These are phyloP conservation scores for Heliconius charithonia DNA, from an alignment of 2,888 invertebrate genomes.

Conservation along the genomic window DNA sequence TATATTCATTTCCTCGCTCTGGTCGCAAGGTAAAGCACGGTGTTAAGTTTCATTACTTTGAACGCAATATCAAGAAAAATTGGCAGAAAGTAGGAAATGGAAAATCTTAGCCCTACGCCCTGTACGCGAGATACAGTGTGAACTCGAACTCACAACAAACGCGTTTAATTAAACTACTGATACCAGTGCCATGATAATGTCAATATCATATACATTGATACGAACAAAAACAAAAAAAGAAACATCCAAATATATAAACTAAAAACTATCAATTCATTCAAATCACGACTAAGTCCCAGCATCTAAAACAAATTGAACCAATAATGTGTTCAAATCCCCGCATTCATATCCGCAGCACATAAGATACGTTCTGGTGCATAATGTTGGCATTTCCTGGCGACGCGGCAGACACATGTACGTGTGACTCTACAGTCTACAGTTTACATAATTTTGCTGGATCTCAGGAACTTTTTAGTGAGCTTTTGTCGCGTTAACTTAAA, in stretches of 20 bases:
- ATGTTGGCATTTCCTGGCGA: slow-evolving; percentile 1
- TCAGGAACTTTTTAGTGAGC: slow-evolving; percentile 16
- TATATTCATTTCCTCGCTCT: neutral
- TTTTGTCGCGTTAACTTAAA: slow-evolving; percentile 16
- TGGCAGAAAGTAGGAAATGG: too few relatives aligned
- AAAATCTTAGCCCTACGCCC: too few relatives aligned
- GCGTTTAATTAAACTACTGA: too few relatives aligned
- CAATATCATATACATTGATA: too few relatives aligned
- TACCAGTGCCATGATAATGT: neutral
- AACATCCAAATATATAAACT: neutral
- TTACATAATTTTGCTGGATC: slow-evolving; percentile 27
- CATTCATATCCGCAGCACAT: slow-evolving; percentile 17
- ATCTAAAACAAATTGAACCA: slow-evolving; percentile 19
- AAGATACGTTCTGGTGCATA: slow-evolving; percentile 6
- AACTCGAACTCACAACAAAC: too few relatives aligned
- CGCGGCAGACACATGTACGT: slow-evolving; percentile 10
- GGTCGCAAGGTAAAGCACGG: neutral
- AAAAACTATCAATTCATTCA: neutral
- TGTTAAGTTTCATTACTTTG: too few relatives aligned
- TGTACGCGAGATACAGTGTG: too few relatives aligned
- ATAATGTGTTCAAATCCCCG: slow-evolving; percentile 22
- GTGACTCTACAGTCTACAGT: slow-evolving; percentile 14
- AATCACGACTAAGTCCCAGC: neutral
- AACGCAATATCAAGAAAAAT: too few relatives aligned
- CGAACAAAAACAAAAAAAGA: neutral